Base-by-base conservation (phyloP, 2,113 vertebrate species). In the Rhabdomys dilectus region DNA sequence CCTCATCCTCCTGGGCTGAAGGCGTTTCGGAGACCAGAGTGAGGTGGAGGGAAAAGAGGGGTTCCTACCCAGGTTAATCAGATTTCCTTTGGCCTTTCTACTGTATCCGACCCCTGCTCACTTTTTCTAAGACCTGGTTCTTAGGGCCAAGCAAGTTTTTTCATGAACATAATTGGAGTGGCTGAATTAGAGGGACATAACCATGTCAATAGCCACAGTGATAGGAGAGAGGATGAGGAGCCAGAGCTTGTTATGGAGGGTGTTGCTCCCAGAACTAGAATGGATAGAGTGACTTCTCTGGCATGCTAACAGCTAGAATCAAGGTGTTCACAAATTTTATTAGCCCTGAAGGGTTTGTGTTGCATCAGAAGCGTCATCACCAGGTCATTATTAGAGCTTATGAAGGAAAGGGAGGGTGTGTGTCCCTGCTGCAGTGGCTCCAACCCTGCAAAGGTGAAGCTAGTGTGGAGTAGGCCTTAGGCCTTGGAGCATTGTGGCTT, bases 31-130 rank as follows among this genome's bases (percentile, higher is more conserved):
- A 36, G 36, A n/a, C 62, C 34, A 81, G 76, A 0, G 36, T 17
- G 0, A 31, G 12, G 31, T 1, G 1, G 29, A 29, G 31, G 29
- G 4, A 4, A 31, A 15, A 4, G 66, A 15, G 21, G 22, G 39
- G 19, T 22, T 53, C 86, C 58, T 29, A 0, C 34, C 56, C 42
- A 26, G n/a, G 62, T 75, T 36, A 73, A 53, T 56, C 60, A 10
- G 1, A 15, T 24, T 81, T 62, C 48, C 39, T 11, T 53, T 16
- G 16, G 36, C 58, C 82, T 24, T 70, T 76, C 15, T 15, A 31
- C 21, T 51, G 3, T 53, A n/a, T 34, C 10, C 73, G 42, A 82
- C 51, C 81, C 39, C 26, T 42, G 17, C 58, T 94, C 45, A 34
- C 0, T 34, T 76, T 78, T 85, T 64, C 88, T 78, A 88, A 84